phyloP scores from a whole-genome alignment of 92 coral and sea anemone species.

The Palythoa caribaeorum region DNA sequence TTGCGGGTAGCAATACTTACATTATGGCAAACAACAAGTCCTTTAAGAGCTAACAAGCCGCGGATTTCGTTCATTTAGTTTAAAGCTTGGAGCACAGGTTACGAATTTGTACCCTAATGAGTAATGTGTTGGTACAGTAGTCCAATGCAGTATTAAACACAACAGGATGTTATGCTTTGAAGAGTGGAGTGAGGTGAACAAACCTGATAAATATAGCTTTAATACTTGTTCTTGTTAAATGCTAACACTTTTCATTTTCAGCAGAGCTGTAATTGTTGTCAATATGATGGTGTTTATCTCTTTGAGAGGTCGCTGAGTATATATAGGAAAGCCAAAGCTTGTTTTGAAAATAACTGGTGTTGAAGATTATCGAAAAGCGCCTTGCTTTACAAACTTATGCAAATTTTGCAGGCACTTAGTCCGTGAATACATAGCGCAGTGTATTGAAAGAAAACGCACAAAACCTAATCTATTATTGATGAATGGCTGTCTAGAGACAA shows the following conservation, averaged over 20 bases:
- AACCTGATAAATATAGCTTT: not conserved
- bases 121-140: not conserved
- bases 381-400: constrained; percentile 75
- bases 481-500: constrained; percentile 61
- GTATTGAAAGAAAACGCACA: constrained; percentile 64
- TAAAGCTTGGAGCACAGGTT: not conserved
- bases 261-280: constrained; percentile 32
- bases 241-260: constrained; percentile 40
- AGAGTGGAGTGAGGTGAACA: not conserved
- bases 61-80: not conserved
- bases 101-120: not conserved
- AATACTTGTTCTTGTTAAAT: constrained; percentile 29
- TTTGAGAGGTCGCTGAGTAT: constrained; percentile 24
- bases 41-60: not conserved
- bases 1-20: not conserved
- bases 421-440: constrained; percentile 34
- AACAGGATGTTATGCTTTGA: not conserved
- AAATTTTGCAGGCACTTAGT: constrained; percentile 57
- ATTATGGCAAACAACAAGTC: not conserved
- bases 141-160: not conserved
- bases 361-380: constrained; percentile 55
- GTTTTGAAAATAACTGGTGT: constrained; percentile 68
- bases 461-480: constrained; percentile 86
- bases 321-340: constrained; percentile 41
- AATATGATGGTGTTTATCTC: constrained; percentile 26